Evolutionary conservation across 1,140 invertebrate genomes (phyloP), one percentile per base, ranked within the genome.

Genomic region (Dinoponera quadriceps): DNA sequence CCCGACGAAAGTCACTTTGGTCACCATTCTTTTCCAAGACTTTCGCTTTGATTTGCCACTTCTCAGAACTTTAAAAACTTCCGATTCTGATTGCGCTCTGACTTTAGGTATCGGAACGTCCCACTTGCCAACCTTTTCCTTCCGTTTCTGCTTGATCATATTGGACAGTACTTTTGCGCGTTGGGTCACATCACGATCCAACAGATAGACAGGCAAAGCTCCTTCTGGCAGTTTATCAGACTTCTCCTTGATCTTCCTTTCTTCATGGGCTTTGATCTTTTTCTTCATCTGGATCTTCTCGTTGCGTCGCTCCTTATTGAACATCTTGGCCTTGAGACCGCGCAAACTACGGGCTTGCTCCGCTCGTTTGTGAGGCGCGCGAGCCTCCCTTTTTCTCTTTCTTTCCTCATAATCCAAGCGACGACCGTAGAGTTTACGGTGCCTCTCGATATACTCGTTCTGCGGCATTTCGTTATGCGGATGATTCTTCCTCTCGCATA

Each of bases 221-320:
- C 98, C 99, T 91, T 99, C 97, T 2, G 97, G 95, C 0, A 97
- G 96, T 77, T 97, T 96, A 85, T 99, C 97, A 18, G 96, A 96
- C 86, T 97, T 97, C 91, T 98, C 96, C 91, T 98, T 98, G 0
- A 98, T 97, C 91, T 97, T 96, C 89, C 97, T 98, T 92, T 98
- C 97, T 94, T 99, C 98, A 90, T 99, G 98, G 7, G 97, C 97
- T 91, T 97, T 97, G 74, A 99, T 98, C 90, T 99, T 99, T 95
- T 99, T 99, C 94, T 99, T 99, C 97, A 99, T 99, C 93, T 99
- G 98, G 85, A 99, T 98, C 95, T 99, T 99, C 93, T 99, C 99
- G 95, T 98, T 97, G 89, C 98, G 96, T 1, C 99, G 96, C 92
- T 99, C 96, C 92, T 99, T 99, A 93, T 99, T 99, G 94, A 98